A percentile compares a stretch with the other conserved stretches of the same genome.
phyloP scores from a whole-genome alignment of 2,797 vertebrate genomes.

The Scarus forsteni region DNA sequence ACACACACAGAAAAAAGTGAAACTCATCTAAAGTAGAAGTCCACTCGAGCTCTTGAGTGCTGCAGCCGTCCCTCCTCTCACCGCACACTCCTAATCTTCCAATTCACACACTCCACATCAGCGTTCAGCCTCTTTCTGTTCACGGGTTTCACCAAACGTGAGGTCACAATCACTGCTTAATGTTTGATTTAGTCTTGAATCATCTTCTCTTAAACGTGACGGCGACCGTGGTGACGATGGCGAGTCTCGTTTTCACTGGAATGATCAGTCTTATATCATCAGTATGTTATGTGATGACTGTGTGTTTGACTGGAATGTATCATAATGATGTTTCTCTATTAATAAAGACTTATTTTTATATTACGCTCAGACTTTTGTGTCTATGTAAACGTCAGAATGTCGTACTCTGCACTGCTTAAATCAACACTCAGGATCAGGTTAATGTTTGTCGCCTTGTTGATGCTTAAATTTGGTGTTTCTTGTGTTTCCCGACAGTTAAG shows the following conservation, averaged over 20 bases:
- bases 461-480: slow-evolving; percentile 35
- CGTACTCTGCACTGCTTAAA: background rate
- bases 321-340: slow-evolving; percentile 74
- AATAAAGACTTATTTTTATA: slow-evolving; percentile 83
- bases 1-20: slow-evolving; percentile 29
- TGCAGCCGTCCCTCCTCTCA: slow-evolving; percentile 33
- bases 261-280: slow-evolving; percentile 81
- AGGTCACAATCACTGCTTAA: slow-evolving; percentile 45
- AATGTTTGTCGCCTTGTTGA: background rate
- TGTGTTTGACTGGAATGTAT: slow-evolving; percentile 77
- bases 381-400: background rate
- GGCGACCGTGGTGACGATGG: slow-evolving; percentile 38
- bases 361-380: slow-evolving; percentile 27
- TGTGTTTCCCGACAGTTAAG: slow-evolving; percentile 75
- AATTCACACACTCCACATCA: slow-evolving; percentile 13
- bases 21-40: slow-evolving; percentile 52
- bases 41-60: slow-evolving; percentile 49
- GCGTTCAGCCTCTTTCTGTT: background rate
- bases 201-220: slow-evolving; percentile 60
- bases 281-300: slow-evolving; percentile 72
- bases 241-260: slow-evolving; percentile 72
- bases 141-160: background rate
- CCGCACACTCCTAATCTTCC: slow-evolving; percentile 32
- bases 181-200: slow-evolving; percentile 23
- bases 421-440: background rate